Percentiles rank a stretch among this genome's conserved stretches.
Evolutionary conservation across 2,797 vertebrate species (phyloP).

Genomic region (Basileuterus tristriatus): DNA sequence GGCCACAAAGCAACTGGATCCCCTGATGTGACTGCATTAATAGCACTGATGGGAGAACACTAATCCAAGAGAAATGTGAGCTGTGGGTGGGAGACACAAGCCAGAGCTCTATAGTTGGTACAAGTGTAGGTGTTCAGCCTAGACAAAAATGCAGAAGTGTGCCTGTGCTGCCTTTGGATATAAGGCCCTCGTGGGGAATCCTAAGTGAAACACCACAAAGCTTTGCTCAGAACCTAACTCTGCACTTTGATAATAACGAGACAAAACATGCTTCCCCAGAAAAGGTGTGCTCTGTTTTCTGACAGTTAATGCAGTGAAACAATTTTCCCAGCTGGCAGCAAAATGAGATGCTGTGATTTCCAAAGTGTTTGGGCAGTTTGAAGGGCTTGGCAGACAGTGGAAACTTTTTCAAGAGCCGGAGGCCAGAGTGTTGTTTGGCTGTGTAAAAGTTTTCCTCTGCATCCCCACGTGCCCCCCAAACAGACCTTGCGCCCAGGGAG

Average conservation of each 20-base stretch:
- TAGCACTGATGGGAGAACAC: neutral
- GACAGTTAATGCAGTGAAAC: neutral
- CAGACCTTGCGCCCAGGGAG: neutral
- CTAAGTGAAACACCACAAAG: neutral
- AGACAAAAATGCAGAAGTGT: neutral
- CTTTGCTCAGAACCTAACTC: neutral
- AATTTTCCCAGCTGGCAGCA: neutral
- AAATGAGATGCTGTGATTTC: conserved; percentile 33
- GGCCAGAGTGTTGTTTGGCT: neutral
- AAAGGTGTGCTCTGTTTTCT: conserved; percentile 4
- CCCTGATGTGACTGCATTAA: neutral
- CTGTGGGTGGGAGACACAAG: neutral
- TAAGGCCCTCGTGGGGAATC: neutral
- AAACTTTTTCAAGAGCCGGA: conserved; percentile 1
- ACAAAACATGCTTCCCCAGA: neutral
- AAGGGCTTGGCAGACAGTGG: neutral
- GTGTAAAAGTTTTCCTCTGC: neutral
- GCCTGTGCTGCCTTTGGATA: neutral
- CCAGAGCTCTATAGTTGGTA: neutral
- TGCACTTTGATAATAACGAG: neutral
- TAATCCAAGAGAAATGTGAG: neutral
- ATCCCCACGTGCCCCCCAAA: neutral
- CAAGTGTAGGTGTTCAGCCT: neutral
- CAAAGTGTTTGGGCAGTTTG: neutral
- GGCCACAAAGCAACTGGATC: neutral